These are phyloP conservation scores for Rhodophaea formosa DNA, from an alignment of 2,888 invertebrate species.

Conservation along the genomic window DNA sequence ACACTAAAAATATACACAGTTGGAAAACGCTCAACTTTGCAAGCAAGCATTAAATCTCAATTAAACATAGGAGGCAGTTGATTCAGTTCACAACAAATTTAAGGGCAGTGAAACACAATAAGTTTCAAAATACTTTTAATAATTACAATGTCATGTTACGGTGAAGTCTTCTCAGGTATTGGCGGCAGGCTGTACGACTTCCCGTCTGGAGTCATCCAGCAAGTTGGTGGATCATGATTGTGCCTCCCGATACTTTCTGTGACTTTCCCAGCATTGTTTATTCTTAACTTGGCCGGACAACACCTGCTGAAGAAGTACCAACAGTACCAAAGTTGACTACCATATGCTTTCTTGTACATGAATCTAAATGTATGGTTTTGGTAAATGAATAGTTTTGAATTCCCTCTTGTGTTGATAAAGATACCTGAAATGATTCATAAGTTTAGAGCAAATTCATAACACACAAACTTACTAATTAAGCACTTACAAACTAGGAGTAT, in stretches of 20 bases:
- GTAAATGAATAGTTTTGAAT: slow-evolving; percentile 74
- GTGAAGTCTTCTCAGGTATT: slow-evolving; percentile 53
- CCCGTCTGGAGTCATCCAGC: slow-evolving; percentile 77
- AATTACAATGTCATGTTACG: slow-evolving; percentile 36
- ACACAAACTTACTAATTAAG: not conserved
- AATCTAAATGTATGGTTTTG: slow-evolving; percentile 77
- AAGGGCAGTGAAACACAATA: slow-evolving; percentile 33
- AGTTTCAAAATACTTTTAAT: slow-evolving; percentile 46
- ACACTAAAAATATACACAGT: slow-evolving; percentile 9
- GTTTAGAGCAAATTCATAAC: slow-evolving; percentile 20
- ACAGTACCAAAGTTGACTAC: slow-evolving; percentile 77
- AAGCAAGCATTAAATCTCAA: slow-evolving; percentile 11
- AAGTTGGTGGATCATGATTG: slow-evolving; percentile 74
- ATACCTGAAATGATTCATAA: slow-evolving; percentile 62
- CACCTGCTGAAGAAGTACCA: slow-evolving; percentile 78
- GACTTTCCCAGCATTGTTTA: slow-evolving; percentile 70
- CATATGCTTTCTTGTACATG: slow-evolving; percentile 77
- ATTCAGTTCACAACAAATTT: slow-evolving; percentile 37
- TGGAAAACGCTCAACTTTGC: not conserved
- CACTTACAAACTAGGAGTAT: not conserved
- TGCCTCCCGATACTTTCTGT: slow-evolving; percentile 73
- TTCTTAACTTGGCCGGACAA: slow-evolving; percentile 71
- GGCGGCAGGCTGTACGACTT: slow-evolving; percentile 72
- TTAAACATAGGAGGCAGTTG: slow-evolving; percentile 38
- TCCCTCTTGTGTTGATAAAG: slow-evolving; percentile 75